Evolutionary conservation across 1,140 invertebrate species (phyloP).

Genomic region (Mycetomoellerius zeteki): DNA sequence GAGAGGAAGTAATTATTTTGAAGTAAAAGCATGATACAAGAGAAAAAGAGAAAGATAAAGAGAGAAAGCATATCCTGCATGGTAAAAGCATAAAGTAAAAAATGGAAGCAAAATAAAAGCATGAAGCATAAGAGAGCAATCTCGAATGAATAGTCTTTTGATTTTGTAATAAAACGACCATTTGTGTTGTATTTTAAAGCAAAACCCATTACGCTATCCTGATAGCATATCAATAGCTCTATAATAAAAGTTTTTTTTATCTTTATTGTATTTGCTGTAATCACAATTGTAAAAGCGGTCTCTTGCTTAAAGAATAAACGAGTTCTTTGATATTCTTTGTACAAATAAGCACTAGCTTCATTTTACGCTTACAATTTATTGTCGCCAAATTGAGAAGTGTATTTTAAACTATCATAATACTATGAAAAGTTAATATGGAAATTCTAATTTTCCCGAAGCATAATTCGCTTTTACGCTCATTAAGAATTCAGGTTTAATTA

Average conservation of each 20-base stretch:
- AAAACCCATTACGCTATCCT: not conserved
- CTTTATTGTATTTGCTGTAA: not conserved
- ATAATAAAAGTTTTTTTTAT: not conserved
- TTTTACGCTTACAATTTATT: not conserved
- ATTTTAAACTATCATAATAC: not conserved
- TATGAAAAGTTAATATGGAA: not conserved
- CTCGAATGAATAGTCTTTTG: constrained; percentile 11
- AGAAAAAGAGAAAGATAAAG: not conserved
- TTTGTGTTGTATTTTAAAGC: constrained; percentile 22
- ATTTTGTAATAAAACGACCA: not conserved
- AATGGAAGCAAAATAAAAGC: constrained; percentile 7
- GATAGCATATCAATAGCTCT: not conserved
- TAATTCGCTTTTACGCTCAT: constrained; percentile 3
- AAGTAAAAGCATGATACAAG: constrained; percentile 7
- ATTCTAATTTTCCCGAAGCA: constrained; percentile 4
- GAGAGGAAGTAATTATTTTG: constrained; percentile 12
- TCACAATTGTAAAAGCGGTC: constrained; percentile 7
- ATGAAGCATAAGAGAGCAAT: constrained; percentile 18
- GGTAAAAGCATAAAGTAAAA: constrained; percentile 32
- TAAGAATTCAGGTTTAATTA: constrained; percentile 40
- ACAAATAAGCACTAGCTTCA: not conserved
- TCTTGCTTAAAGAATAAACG: not conserved
- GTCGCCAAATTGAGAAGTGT: not conserved
- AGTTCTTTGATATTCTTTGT: not conserved
- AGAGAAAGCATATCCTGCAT: not conserved